A percentile compares a stretch with the other conserved stretches of the same genome.
Evolutionary conservation across 1,140 invertebrate species (phyloP).

Genomic region (Tetramorium simillimum): DNA sequence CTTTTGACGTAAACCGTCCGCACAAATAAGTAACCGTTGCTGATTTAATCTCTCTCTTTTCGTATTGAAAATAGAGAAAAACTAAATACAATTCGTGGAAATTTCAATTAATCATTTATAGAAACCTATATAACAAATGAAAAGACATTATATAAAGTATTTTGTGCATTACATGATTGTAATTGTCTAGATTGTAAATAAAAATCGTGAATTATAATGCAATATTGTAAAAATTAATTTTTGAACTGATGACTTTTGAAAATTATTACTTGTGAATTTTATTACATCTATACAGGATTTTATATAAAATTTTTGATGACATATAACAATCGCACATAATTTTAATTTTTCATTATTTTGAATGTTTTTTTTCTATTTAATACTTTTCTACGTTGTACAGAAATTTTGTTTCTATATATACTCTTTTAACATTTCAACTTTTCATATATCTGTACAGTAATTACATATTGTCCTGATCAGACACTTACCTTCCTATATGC

Average conservation of each 20-base stretch:
- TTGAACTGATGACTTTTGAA: neutral
- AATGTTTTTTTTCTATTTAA: neutral
- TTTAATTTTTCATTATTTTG: neutral
- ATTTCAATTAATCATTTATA: conserved; percentile 9
- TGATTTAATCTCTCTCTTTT: conserved; percentile 30
- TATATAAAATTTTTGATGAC: neutral
- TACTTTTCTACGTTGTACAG: neutral
- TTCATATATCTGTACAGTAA: too few species aligned
- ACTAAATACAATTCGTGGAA: neutral
- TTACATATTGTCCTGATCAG: too few species aligned
- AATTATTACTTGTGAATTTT: neutral
- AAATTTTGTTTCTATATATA: neutral
- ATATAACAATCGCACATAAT: neutral
- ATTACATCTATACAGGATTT: neutral
- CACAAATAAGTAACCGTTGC: conserved; percentile 40
- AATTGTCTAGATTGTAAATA: neutral
- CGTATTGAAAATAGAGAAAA: neutral
- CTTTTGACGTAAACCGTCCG: conserved; percentile 37
- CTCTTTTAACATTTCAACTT: neutral
- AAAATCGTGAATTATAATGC: neutral
- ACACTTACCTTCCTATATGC: neutral
- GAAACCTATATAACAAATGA: neutral
- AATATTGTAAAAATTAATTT: neutral
- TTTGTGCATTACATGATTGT: neutral
- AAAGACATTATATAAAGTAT: neutral